A percentile compares a stretch with the other conserved stretches of the same genome.
Evolutionary conservation across 2,888 invertebrate species (phyloP).

Genomic region (Drosophila longiperda): DNA sequence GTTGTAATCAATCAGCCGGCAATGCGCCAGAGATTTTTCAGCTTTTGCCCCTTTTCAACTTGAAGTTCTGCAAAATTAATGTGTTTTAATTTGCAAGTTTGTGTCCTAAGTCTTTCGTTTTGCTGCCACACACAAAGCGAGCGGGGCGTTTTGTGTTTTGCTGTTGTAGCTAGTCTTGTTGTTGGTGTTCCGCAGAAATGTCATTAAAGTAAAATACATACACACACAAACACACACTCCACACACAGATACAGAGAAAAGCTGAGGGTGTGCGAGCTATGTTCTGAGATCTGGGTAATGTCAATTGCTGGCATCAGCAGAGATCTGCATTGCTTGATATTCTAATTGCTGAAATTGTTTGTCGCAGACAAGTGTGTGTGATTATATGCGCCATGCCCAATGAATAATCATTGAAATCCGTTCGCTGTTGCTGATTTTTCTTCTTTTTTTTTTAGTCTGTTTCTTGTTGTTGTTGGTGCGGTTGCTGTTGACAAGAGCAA

Average conservation of each 20-base stretch:
- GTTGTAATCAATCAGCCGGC: constrained; percentile 73
- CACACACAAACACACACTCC: constrained; percentile 16
- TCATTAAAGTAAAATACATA: constrained; percentile 73
- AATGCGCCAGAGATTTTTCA: constrained; percentile 38
- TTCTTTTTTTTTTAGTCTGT: constrained; percentile 18
- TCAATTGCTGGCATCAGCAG: constrained; percentile 69
- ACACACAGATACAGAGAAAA: constrained; percentile 15
- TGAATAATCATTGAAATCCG: constrained; percentile 77
- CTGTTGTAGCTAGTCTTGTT: constrained; percentile 28
- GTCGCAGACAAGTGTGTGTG: constrained; percentile 73
- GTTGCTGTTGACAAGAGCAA: constrained; percentile 59
- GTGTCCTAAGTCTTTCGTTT: constrained; percentile 79
- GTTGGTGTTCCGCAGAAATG: constrained; percentile 70
- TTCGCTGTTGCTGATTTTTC: constrained; percentile 26
- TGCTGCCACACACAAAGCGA: constrained; percentile 60
- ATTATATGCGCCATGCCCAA: constrained; percentile 72
- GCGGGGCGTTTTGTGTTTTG: constrained; percentile 49
- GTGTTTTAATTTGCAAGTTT: constrained; percentile 81
- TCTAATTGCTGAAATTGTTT: constrained; percentile 82
- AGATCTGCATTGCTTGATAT: constrained; percentile 80
- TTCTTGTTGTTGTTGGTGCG: constrained; percentile 22
- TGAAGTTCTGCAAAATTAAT: constrained; percentile 67
- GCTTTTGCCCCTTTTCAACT: constrained; percentile 37
- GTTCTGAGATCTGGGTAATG: constrained; percentile 66
- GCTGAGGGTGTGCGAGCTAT: constrained; percentile 53